These are phyloP conservation scores for Peribatodes rhomboidaria DNA, from an alignment of 2,888 invertebrate species.

Conservation along the genomic window DNA sequence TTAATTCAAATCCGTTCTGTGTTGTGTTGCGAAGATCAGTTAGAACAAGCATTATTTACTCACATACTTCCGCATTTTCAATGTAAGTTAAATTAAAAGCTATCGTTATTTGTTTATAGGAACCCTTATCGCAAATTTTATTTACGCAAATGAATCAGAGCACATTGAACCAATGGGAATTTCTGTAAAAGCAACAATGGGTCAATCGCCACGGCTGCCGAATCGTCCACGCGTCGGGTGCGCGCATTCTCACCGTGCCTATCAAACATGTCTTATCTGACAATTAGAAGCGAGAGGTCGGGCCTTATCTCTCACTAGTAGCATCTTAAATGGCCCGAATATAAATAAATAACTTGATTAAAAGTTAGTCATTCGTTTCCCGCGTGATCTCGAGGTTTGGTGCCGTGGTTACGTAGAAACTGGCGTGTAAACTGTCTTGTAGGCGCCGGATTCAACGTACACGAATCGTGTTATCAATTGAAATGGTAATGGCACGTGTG, in stretches of 20 bases:
- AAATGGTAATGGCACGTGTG: conserved; percentile 11
- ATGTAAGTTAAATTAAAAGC: too few species aligned
- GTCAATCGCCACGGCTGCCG: background rate
- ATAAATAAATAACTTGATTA: conserved; percentile 29
- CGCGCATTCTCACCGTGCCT: conserved; percentile 1
- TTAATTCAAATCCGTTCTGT: too few species aligned
- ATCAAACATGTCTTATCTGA: conserved; percentile 7
- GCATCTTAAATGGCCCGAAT: conserved; percentile 30
- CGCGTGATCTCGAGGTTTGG: conserved; percentile 26
- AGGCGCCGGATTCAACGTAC: conserved; percentile 1
- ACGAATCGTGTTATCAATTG: background rate
- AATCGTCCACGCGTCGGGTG: background rate
- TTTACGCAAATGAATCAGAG: background rate
- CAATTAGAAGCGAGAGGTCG: conserved; percentile 28
- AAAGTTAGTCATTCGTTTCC: conserved; percentile 24
- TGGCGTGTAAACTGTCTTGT: background rate
- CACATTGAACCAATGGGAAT: background rate
- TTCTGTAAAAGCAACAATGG: background rate
- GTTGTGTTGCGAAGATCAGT: too few species aligned
- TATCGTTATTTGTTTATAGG: conserved; percentile 6
- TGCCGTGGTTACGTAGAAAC: conserved; percentile 10
- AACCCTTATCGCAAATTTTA: background rate
- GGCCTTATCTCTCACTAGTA: conserved; percentile 17
- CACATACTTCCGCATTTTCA: too few species aligned
- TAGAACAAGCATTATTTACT: too few species aligned